Base-by-base conservation (phyloP, 2,888 invertebrate species). In the Epirrita christyi region DNA sequence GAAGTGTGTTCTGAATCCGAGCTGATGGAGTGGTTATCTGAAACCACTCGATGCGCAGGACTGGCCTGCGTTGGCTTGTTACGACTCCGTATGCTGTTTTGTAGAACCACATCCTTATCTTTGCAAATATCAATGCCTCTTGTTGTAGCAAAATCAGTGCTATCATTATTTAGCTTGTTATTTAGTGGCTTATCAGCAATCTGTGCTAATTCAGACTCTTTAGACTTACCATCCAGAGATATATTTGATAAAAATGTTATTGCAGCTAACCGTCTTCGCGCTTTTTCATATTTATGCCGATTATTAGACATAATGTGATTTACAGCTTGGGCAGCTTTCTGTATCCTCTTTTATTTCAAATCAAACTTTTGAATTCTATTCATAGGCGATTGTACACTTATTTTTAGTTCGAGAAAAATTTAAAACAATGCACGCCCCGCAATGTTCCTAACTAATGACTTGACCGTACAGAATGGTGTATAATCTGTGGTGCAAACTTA, bases 191-290 rank as follows among this genome's bases (percentile, higher is more conserved):
- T 81, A 68, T 82, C 81, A 36, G 73, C 67, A 63, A 80, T 66
- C 59, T 83, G 80, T 53, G 75, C 70, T 58, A 84, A 62, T 65
- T 85, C 94, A 60, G 95, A 94, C 82, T 96, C 96, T 80, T 94
- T 94, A 86, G 96, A 95, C 72, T 96, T 96, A 68, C 98, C 98
- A 93, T 98, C 98, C 64, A 98, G 93, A 64, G 98, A 98, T 82
- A 99, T 98, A 91, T 98, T 98, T 52, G 98, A 96, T 72, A 99
- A 93, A 93, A 98, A 99, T 79, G 97, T 96, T 78, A 98, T 94
- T 71, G 98, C 98, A 80, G 98, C 97, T 74, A 98, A 94, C 86
- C 97, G 94, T 88, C 97, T 94, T 80, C 97, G 94, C 77, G 96
- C 96, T 88, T 95, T 94, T 77, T 94, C 93, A 74, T 92, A 91